Evolutionary conservation across 1,140 invertebrate species (phyloP), one percentile per base, ranked within the genome.

Genomic region (Protaetia brevitarsis): DNA sequence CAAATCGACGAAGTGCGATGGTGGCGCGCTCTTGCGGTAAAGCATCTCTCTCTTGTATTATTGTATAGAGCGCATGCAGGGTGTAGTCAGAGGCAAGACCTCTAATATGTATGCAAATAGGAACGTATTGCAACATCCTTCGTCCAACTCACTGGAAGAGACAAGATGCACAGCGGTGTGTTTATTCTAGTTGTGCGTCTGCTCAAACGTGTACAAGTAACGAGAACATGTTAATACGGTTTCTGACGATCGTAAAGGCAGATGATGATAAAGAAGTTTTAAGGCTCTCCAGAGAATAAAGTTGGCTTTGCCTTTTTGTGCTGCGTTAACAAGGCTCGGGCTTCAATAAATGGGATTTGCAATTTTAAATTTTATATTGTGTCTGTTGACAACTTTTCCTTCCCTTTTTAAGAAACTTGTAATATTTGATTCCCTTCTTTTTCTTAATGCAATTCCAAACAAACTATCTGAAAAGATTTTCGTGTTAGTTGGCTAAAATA

Each of bases 21-120:
- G 56, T 10, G 23, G 23, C n/a, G 26, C 28, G n/a, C 29, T 45
- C 19, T 19, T 10, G 6, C 56, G 56, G 23, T 29, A 23, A 57
- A 57, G n/a, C n/a, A 23, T 57, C 16, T 57, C 30, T 62, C 27
- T 62, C 19, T 62, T 62, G 60, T 21, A 62, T 63, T 41, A 45
- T 45, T 45, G 13, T 45, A 45, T 45, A 21, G 56, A 23, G 27
- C 34, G 34, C 61, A 41, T 63, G 34, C 21, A 31, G 61, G 61
- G 61, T 63, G 61, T 31, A 63, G 61, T 26, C 30, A 30, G 61
- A 41, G 61, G 41, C 61, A 63, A 63, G 61, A 63, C 61, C 61
- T 41, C 61, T 63, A 63, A 63, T 63, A 63, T 63, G 34, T 63
- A 63, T 63, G 61, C 34, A 63, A 63, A 63, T 63, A 34, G 61